phyloP scores from a whole-genome alignment of 1,140 invertebrate genomes.

The Megalonaias nervosa region DNA sequence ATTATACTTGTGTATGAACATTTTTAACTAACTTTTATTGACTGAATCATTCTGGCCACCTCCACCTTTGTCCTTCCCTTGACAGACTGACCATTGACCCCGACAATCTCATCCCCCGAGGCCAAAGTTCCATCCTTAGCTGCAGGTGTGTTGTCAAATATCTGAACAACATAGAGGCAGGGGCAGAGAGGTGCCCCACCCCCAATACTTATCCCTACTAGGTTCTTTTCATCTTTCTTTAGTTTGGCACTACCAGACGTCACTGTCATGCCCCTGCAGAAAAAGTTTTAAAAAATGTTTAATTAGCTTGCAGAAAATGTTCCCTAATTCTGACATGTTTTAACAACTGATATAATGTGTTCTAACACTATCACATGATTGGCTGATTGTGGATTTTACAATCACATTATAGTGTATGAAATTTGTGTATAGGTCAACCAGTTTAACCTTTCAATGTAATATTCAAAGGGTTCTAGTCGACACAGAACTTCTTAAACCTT shows the following conservation, averaged over 20 bases:
- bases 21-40: slow-evolving; percentile 78
- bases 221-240: slow-evolving; percentile 93
- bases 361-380: not conserved
- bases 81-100: slow-evolving; percentile 91
- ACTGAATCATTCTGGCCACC: slow-evolving; percentile 98
- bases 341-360: slow-evolving; percentile 1
- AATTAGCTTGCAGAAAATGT: not conserved
- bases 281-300: slow-evolving; percentile 1
- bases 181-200: slow-evolving; percentile 94
- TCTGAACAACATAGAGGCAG: slow-evolving; percentile 97
- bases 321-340: not conserved
- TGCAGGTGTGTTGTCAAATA: slow-evolving; percentile 98
- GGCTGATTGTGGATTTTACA: not conserved
- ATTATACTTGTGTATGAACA: too few relatives aligned
- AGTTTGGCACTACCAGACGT: slow-evolving; percentile 94
- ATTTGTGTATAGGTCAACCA: not conserved
- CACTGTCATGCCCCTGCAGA: slow-evolving; percentile 93
- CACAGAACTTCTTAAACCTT: too few relatives aligned
- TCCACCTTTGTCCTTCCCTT: slow-evolving; percentile 98
- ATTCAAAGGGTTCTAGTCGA: too few relatives aligned
- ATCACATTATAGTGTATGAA: not conserved
- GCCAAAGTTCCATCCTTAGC: slow-evolving; percentile 73
- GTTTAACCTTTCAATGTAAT: not conserved
- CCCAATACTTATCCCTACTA: slow-evolving; percentile 98
- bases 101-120: slow-evolving; percentile 96